These are phyloP conservation scores for Cyclophora albipunctata DNA, from an alignment of 2,888 invertebrate genomes.

Conservation along the genomic window DNA sequence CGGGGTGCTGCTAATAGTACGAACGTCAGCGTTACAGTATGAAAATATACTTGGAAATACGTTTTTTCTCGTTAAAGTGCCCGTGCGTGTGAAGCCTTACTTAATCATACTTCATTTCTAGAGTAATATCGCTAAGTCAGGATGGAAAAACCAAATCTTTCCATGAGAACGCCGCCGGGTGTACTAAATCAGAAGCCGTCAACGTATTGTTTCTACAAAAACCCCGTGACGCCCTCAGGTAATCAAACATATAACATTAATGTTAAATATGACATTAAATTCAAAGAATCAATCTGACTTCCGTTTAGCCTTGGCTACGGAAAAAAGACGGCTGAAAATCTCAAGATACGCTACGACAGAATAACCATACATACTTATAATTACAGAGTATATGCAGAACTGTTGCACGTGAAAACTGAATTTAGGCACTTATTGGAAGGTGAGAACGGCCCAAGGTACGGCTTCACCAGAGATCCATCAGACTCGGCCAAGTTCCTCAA, in stretches of 20 bases:
- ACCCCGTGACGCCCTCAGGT: conserved; percentile 47
- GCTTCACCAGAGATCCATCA: conserved; percentile 24
- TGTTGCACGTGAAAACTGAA: conserved; percentile 29
- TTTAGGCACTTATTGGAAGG: conserved; percentile 15
- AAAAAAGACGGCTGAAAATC: too few species aligned
- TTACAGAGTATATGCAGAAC: conserved; percentile 34
- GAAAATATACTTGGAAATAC: conserved; percentile 1
- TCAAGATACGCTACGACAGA: too few species aligned
- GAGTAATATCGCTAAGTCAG: conserved; percentile 68
- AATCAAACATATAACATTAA: neutral
- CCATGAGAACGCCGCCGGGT: conserved; percentile 82
- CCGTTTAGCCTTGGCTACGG: neutral
- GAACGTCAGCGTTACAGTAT: too few species aligned
- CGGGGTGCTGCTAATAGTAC: too few species aligned
- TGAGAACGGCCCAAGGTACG: conserved; percentile 23
- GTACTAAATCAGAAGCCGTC: conserved; percentile 82
- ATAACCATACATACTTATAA: too few species aligned
- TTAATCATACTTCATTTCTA: conserved; percentile 5
- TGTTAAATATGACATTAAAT: too few species aligned
- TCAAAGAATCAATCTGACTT: neutral
- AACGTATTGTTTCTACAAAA: conserved; percentile 80
- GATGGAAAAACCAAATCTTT: conserved; percentile 91
- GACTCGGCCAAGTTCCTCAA: conserved; percentile 27
- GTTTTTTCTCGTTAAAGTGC: too few species aligned
- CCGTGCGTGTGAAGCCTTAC: too few species aligned